phyloP scores from a whole-genome alignment of 2,113 vertebrate species.

The Cyprinodon variegatus region DNA sequence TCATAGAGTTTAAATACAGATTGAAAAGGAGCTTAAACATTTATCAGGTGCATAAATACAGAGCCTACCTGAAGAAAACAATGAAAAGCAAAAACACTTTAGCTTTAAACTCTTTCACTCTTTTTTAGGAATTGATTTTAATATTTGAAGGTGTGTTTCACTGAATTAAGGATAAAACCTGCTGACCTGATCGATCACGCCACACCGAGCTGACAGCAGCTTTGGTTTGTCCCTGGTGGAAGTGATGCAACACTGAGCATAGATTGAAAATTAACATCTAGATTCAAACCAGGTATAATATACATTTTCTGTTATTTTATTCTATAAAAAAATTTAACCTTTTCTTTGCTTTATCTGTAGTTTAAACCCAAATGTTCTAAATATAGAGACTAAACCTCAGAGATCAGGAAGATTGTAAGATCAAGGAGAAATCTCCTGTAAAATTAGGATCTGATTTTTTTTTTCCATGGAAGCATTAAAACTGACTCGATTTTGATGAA shows the following conservation, averaged over 20 bases:
- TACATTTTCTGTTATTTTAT: not conserved
- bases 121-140: no score
- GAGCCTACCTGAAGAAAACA: not conserved
- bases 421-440: conserved; percentile 14
- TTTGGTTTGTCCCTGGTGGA: conserved; percentile 19
- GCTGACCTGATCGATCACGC: not conserved
- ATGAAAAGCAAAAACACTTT: not conserved
- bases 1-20: conserved; percentile 1
- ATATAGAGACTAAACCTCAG: not conserved
- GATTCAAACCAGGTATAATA: not conserved
- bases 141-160: conserved; percentile 1
- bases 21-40: not conserved
- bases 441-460: not conserved
- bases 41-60: conserved; percentile 1
- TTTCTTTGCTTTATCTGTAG: not conserved
- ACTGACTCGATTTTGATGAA: conserved; percentile 8
- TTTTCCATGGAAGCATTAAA: not conserved
- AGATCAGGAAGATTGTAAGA: not conserved
- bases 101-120: not conserved
- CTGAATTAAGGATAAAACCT: conserved; percentile 14
- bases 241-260: not conserved
- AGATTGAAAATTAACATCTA: not conserved
- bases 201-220: conserved; percentile 9
- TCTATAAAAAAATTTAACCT: not conserved
- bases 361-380: not conserved